Evolutionary conservation across 2,797 vertebrate species (phyloP), one percentile per base, ranked within the genome.

Genomic region (Danio kyathit): DNA sequence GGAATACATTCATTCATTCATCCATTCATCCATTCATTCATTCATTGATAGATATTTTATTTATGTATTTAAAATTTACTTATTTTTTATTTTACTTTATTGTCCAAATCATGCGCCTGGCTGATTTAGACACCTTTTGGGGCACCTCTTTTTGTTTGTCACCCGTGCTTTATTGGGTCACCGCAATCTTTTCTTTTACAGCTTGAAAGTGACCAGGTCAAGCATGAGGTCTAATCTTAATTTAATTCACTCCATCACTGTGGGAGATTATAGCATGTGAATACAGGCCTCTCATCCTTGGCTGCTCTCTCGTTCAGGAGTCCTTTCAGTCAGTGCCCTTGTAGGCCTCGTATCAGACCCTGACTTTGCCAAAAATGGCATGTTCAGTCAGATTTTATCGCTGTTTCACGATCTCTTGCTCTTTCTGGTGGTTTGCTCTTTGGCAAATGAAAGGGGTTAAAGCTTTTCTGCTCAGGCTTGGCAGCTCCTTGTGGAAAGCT

Each of bases 161-260:
- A 3, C 29, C 29, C 3, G 29, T 29, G 29, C 84, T 52, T 75
- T 82, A 83, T 87, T 65, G 67, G 69, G 17, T 85, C 60, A 82
- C 77, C 83, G 80, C 60, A 84, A 80, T 89, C 83, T 89, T 83
- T 89, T 88, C 29, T 29, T 89, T 74, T 79, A 69, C 90, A 84
- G 80, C 83, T 83, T 79, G 64, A 81, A 72, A 85, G 84, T 74
- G 76, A 86, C 81, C 87, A 84, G 89, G 87, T 90, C 86, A 89
- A 87, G 83, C 86, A 21, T 84, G 77, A 87, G 80, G 83, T 85
- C 81, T 88, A 86, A 92, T 91, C 81, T 89, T 85, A 88, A 89
- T 88, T 90, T 88, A 67, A 84, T 90, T 90, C 76, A 81, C 71
- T 83, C 79, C 10, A 59, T 87, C 83, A 76, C 59, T 43, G 16